Base-by-base conservation (phyloP, 2,797 vertebrate genomes). In the Poliocrania exsul region DNA sequence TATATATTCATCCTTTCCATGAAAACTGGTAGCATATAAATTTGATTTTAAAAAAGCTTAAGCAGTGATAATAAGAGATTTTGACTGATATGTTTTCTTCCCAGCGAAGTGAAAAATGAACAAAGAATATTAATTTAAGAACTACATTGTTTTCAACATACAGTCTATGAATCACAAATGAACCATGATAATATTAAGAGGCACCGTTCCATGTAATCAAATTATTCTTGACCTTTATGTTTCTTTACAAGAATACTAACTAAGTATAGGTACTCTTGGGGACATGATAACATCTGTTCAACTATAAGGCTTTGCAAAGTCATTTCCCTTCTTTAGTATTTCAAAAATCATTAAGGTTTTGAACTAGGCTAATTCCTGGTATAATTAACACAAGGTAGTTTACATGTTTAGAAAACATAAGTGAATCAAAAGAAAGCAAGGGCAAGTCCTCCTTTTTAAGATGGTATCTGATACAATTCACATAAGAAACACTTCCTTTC, bases 161-260 rank as follows among this genome's bases (percentile, higher is more conserved):
- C 73, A 58, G 60, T 80, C 67, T 92, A 73, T 69, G 95, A 94
- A 96, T 95, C 72, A 70, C 73, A 96, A 96, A 95, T 89, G 85
- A 94, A 75, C 67, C 81, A 60, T 78, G 64, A 82, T 33, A 95
- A 66, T 62, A 96, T 94, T 95, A 96, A 82, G 92, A 81, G 54
- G 77, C 86, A 92, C 47, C 0, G 4, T 80, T 95, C 78, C 89
- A 94, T 86, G 92, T 91, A 96, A 96, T 93, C 71, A 88, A 88
- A 94, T 96, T 92, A 96, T 81, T 93, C 74, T 86, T 95, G 95
- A 95, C 94, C 94, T 97, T 96, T 95, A 31, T 64, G 81, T 72
- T 82, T 94, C 88, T 91, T 94, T 79, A 94, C 82, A 90, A 91
- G 91, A 92, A 93, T 93, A 95, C 81, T 77, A 94, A 95, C 57